phyloP scores from a whole-genome alignment of 2,113 vertebrate species.

The Notothenia rossii region DNA sequence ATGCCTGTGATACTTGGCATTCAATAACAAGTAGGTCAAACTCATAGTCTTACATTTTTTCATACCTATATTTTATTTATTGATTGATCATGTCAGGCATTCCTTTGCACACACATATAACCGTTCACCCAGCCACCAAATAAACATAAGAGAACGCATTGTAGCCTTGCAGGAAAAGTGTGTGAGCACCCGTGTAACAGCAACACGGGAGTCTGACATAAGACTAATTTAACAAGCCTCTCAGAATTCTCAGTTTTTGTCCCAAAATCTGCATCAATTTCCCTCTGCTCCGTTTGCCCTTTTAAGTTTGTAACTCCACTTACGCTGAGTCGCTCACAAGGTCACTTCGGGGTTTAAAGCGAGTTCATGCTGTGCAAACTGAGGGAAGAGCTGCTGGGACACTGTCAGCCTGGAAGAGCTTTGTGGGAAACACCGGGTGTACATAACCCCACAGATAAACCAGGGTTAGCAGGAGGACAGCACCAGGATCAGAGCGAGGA shows the following conservation, averaged over 20 bases:
- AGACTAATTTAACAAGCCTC: too few relatives aligned
- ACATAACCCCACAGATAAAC: slow-evolving; percentile 63
- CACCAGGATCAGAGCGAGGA: slow-evolving; percentile 42
- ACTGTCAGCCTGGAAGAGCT: slow-evolving; percentile 53
- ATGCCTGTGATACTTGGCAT: neutral
- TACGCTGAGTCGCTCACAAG: slow-evolving; percentile 13
- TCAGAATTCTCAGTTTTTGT: neutral
- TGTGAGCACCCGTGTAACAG: too few relatives aligned
- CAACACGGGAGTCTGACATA: too few relatives aligned
- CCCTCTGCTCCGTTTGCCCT: neutral
- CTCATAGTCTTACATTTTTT: neutral
- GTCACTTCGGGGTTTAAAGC: slow-evolving; percentile 21
- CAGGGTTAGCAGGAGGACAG: slow-evolving; percentile 65
- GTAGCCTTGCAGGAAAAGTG: too few relatives aligned
- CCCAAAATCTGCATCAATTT: neutral
- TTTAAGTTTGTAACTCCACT: neutral
- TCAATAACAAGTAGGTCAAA: neutral
- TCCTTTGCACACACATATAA: too few relatives aligned
- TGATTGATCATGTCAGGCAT: neutral
- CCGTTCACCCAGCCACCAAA: neutral
- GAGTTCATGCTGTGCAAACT: slow-evolving; percentile 19
- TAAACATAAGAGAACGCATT: neutral
- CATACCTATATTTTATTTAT: neutral
- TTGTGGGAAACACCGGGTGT: slow-evolving; percentile 42
- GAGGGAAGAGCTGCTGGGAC: slow-evolving; percentile 39